Percentiles rank a stretch among this genome's conserved stretches.
Evolutionary conservation across 2,888 invertebrate genomes (phyloP).

Genomic region (Blera fallax): DNA sequence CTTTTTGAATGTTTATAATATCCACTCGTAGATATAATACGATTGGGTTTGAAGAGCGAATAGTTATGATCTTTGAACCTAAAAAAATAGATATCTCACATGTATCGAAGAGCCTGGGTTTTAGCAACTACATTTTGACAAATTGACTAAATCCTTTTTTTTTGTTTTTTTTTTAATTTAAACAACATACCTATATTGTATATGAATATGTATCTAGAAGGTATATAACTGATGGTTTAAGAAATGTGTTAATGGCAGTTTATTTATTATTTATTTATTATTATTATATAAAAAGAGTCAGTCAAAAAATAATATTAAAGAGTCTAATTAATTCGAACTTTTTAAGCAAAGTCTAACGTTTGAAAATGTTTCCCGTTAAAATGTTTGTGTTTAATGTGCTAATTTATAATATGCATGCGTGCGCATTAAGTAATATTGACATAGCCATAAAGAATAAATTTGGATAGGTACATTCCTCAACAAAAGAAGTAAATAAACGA

Average conservation of each 20-base stretch:
- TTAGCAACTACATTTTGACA: background rate
- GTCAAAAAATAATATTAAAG: background rate
- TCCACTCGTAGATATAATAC: background rate
- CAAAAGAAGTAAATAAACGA: background rate
- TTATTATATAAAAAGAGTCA: background rate
- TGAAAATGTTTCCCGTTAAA: background rate
- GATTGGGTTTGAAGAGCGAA: background rate
- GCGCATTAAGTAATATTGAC: background rate
- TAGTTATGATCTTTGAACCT: background rate
- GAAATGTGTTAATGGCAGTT: no score
- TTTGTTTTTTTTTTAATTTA: no score
- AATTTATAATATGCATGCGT: background rate
- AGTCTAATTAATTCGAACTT: constrained; percentile 5
- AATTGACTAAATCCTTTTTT: no score
- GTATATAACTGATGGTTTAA: no score
- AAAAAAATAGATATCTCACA: background rate
- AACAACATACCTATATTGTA: no score
- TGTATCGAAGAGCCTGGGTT: background rate
- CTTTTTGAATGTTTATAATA: background rate
- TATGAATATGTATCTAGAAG: no score
- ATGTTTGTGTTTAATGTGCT: background rate
- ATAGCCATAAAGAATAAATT: background rate
- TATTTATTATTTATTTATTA: background rate
- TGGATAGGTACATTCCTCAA: background rate
- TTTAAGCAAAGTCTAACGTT: background rate